Percentiles rank a stretch among this genome's conserved stretches.
These are phyloP conservation scores for Varecia variegata DNA, from an alignment of 2,797 vertebrate species.

Conservation along the genomic window DNA sequence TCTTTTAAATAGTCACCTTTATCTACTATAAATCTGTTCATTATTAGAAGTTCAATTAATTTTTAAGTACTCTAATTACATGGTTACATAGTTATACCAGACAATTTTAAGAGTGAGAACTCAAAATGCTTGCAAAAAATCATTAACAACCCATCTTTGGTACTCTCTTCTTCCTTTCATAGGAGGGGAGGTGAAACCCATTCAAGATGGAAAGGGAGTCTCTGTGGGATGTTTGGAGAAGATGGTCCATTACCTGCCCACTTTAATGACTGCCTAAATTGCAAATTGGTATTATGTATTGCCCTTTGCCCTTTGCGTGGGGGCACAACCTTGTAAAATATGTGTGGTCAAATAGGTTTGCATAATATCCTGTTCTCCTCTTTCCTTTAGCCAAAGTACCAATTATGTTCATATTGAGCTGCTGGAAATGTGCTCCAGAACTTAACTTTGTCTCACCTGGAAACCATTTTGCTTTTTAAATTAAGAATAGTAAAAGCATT, in stretches of 20 bases:
- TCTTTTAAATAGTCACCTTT: neutral
- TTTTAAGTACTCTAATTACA: slow-evolving; percentile 37
- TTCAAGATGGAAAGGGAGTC: neutral
- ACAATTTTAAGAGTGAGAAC: slow-evolving; percentile 20
- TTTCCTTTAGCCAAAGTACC: neutral
- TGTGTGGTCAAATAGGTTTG: neutral
- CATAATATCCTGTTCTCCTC: neutral
- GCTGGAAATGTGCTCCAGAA: neutral
- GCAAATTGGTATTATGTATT: neutral
- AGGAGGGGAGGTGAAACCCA: neutral
- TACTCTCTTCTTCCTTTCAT: neutral
- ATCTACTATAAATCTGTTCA: slow-evolving; percentile 26
- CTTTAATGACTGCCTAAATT: slow-evolving; percentile 16
- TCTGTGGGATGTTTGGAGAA: neutral
- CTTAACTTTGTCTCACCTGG: neutral
- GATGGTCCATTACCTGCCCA: neutral
- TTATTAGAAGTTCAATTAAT: slow-evolving; percentile 44
- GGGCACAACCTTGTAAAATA: neutral
- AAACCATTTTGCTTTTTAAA: slow-evolving; percentile 35
- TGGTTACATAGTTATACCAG: neutral
- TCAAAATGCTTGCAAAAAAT: neutral
- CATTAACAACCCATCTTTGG: neutral
- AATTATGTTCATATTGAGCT: neutral
- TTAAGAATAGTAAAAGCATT: neutral
- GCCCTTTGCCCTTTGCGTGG: neutral